A percentile compares a stretch with the other conserved stretches of the same genome.
These are phyloP conservation scores for Dione juno DNA, from an alignment of 2,888 invertebrate species.

Conservation along the genomic window DNA sequence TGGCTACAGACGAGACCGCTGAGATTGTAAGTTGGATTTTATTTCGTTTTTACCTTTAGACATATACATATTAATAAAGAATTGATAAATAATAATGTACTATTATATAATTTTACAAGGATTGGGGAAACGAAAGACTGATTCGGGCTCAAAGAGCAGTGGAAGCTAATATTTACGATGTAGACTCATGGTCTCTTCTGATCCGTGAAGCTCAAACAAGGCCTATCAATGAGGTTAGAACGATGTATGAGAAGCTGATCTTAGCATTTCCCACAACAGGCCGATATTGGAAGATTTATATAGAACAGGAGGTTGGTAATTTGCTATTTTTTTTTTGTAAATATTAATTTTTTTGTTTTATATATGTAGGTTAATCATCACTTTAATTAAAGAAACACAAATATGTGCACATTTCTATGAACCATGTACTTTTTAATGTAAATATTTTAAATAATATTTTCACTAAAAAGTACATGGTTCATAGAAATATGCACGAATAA, in stretches of 20 bases:
- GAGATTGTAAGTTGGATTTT: constrained; percentile 63
- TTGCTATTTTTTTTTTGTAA: background rate
- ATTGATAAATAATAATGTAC: background rate
- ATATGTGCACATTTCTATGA: too few relatives aligned
- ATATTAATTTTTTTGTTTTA: background rate
- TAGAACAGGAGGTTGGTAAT: constrained; percentile 94
- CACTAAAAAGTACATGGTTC: too few relatives aligned
- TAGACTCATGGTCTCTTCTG: constrained; percentile 98
- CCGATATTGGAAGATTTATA: constrained; percentile 99
- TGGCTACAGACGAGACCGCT: constrained; percentile 57
- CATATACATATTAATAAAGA: background rate
- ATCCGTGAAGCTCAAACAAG: constrained; percentile 96
- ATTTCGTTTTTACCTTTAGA: background rate
- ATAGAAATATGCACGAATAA: too few relatives aligned
- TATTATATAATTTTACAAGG: constrained; percentile 74
- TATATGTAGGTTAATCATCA: too few relatives aligned
- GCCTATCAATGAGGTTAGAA: constrained; percentile 93
- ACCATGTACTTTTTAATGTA: too few relatives aligned
- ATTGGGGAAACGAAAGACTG: constrained; percentile 94
- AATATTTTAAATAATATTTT: too few relatives aligned
- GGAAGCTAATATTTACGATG: constrained; percentile 94
- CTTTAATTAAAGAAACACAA: too few relatives aligned
- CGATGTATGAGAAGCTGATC: constrained; percentile 97
- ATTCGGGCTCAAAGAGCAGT: constrained; percentile 93
- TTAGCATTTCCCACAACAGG: constrained; percentile 97